Percentiles rank a stretch among this genome's conserved stretches.
Evolutionary conservation across 2,113 vertebrate genomes (phyloP).

Genomic region (Eurypyga helias): DNA sequence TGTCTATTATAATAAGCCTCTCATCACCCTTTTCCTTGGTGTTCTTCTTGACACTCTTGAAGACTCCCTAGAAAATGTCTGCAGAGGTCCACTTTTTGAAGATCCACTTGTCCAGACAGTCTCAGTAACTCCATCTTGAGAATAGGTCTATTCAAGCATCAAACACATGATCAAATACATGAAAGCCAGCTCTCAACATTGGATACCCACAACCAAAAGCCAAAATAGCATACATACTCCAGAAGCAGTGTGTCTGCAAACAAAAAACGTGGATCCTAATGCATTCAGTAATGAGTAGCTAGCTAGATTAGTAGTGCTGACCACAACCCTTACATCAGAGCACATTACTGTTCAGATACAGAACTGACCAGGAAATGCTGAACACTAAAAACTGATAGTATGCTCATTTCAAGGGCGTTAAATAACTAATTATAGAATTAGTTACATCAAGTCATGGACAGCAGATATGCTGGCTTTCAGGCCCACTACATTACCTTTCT

Average conservation of each 20-base stretch:
- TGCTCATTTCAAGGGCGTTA: not conserved
- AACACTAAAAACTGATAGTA: not conserved
- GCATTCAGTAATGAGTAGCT: not conserved
- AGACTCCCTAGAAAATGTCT: conserved; percentile 83
- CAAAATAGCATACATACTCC: conserved; percentile 41
- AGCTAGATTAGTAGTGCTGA: not conserved
- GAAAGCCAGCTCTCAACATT: conserved; percentile 66
- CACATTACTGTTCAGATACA: not conserved
- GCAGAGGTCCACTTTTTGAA: conserved; percentile 82
- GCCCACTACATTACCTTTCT: not conserved
- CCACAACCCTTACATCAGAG: not conserved
- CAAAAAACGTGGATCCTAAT: not conserved
- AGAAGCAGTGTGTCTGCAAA: not conserved
- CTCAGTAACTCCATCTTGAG: conserved; percentile 79
- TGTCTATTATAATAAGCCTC: conserved; percentile 75
- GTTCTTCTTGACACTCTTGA: conserved; percentile 81
- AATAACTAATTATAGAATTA: not conserved
- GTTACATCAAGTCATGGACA: not conserved
- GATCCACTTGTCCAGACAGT: conserved; percentile 82
- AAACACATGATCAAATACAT: conserved; percentile 74
- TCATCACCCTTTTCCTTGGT: conserved; percentile 85
- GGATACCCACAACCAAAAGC: conserved; percentile 39
- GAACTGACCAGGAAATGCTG: not conserved
- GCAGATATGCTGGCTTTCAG: not conserved
- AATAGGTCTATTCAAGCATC: conserved; percentile 80